Conservation (phyloP, 2,113 vertebrate species). For the Hippopotamus amphibius region DNA sequence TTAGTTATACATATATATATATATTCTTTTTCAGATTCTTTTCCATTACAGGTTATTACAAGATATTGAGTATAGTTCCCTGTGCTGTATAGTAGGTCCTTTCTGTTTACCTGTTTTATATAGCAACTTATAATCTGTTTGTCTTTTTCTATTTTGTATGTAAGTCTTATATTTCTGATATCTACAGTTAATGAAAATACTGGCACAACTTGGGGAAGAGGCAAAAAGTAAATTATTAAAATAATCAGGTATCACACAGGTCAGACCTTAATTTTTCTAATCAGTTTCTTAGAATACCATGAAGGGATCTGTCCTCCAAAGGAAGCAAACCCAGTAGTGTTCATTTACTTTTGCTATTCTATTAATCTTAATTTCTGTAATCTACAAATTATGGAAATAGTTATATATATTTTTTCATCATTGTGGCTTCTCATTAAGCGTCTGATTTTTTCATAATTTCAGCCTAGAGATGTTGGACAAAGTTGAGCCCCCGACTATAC, state of each 20-base stretch:
- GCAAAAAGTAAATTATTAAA: not conserved
- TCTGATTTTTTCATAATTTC: constrained; percentile 59
- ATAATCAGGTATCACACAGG: constrained; percentile 14
- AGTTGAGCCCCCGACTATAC: constrained; percentile 98
- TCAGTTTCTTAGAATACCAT: constrained; percentile 2
- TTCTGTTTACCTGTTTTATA: not conserved
- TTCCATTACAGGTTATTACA: not conserved
- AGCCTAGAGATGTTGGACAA: constrained; percentile 99
- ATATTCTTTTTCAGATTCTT: not conserved
- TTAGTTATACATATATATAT: not conserved
- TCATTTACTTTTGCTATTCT: constrained; percentile 15
- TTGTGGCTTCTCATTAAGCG: constrained; percentile 28
- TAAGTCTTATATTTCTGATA: constrained; percentile 41
- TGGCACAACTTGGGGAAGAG: not conserved
- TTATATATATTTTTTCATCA: constrained; percentile 18
- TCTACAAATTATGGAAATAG: not conserved
- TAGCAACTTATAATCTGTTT: not conserved
- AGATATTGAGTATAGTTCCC: not conserved
- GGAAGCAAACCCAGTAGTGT: not conserved
- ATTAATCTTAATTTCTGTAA: not conserved
- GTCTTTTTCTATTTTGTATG: constrained; percentile 4
- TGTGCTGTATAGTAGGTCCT: not conserved
- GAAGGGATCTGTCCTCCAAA: not conserved
- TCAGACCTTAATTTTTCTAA: constrained; percentile 26
- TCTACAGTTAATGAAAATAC: constrained; percentile 12